Evolutionary conservation across 2,113 vertebrate species (phyloP), one percentile per base, ranked within the genome.

Genomic region (Taurulus bubalis): DNA sequence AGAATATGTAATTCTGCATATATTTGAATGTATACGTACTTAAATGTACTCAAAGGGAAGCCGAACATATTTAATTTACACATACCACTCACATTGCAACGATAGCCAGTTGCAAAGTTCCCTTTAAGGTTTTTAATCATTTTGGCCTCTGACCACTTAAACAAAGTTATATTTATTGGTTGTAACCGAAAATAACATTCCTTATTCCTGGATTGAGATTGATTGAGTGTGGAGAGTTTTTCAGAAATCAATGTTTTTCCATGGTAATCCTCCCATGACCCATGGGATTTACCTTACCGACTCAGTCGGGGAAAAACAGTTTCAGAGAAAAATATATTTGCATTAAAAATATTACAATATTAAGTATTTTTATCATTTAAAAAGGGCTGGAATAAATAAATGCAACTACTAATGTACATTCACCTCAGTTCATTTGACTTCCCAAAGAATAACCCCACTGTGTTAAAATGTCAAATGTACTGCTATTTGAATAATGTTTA

Each of bases 401-500:
- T 66, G 70, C 4, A 10, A 59, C 24, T 51, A 45, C 14, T 36
- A 47, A 40, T 63, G 2, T 59, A n/a, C 40, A 60, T 69, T 75
- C 45, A 16, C 18, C n/a, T 75, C 49, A 49, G 26, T 64, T 81
- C 18, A 75, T 77, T 79, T 47, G n/a, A 53, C 28, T 40, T 78
- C n/a, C 15, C 28, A 77, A 79, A 59, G 58, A 75, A 83, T 64
- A 40, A 64, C 47, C 42, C 24, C 38, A 56, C 62, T 59, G 22
- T 68, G 51, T 28, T 55, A 38, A 77, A 71, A 84, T 70, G 58
- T 77, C 14, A 78, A 81, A 65, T 76, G 42, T 34, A 36, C 18
- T 49, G 7, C 72, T 28, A n/a, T 83, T 70, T 75, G 40, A 40
- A 79, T 85, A 26, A 2, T 16, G 65, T 55, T 14, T 63, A 24